These are phyloP conservation scores for Habroteleia sp. DNA, from an alignment of 2,888 invertebrate species.

Conservation along the genomic window DNA sequence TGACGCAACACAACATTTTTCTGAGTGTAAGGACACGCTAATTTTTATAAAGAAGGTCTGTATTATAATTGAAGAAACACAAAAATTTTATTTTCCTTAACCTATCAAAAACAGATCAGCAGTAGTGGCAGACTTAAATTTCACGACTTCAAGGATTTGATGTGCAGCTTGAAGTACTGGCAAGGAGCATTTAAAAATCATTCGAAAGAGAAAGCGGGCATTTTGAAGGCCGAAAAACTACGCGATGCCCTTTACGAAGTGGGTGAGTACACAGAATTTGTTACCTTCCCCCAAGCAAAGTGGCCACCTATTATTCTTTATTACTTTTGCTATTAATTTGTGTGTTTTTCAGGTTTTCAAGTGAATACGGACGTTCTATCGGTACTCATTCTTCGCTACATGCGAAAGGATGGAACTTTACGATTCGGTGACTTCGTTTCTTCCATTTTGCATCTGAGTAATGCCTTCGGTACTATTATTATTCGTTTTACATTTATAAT, in stretches of 20 bases:
- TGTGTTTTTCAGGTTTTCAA: conserved; percentile 85
- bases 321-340: conserved; percentile 15
- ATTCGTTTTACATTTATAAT: conserved; percentile 32
- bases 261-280: conserved; percentile 83
- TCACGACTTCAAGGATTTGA: conserved; percentile 93
- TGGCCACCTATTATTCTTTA: too few relatives aligned
- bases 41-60: too few relatives aligned
- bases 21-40: too few relatives aligned
- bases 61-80: too few relatives aligned
- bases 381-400: conserved; percentile 91
- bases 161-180: conserved; percentile 95
- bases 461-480: conserved; percentile 89
- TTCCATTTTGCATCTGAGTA: conserved; percentile 92
- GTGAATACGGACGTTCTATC: conserved; percentile 92
- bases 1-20: too few relatives aligned
- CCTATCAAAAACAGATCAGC: conserved; percentile 84
- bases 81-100: too few relatives aligned
- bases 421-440: conserved; percentile 96
- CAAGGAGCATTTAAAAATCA: conserved; percentile 94
- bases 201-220: conserved; percentile 94
- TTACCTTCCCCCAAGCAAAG: too few relatives aligned
- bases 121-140: conserved; percentile 91
- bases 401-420: conserved; percentile 95
- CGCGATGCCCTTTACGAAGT: conserved; percentile 92
- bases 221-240: conserved; percentile 91